Base-by-base conservation (phyloP, 2,888 invertebrate genomes). In the Dolomedes plantarius region DNA sequence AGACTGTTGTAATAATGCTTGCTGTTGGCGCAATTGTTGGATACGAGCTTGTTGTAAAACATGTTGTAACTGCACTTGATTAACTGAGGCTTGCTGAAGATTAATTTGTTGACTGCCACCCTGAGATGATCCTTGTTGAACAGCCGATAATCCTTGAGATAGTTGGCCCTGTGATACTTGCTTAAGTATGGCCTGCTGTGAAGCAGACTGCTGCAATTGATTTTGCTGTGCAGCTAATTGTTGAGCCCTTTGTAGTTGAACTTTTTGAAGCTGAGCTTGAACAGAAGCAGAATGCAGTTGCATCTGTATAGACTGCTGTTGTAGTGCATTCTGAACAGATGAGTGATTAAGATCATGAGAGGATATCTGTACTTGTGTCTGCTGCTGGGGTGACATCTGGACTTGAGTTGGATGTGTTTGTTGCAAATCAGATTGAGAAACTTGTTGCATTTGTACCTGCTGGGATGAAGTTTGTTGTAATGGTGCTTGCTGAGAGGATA, bases 1-100 rank as follows among this genome's bases (percentile, higher is more conserved):
- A 29, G 85, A 78, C 31, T 86, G 78, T 36, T 86, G 85, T 13
- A 86, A 28, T 29, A 79, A 78, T 23, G 85, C 85, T 36, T 79
- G 85, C 19, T 86, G 78, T 9, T 79, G 73, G 16, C 78, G 85
- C 19, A 79, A 72, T 28, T 78, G 78, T 19, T 86, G 85, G 13
- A 86, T 23, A 3, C 78, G 36, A 62, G 85, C 79, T 69, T 86
- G 85, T 28, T 86, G 85, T 23, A 86, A 41, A n/a, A 81, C 81
- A 62, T 86, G 75, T n/a, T 73, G 75, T 28, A 81, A 28, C 5
- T 80, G 81, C n/a, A 78, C 80, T 76, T 80, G 80, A 23, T 79
- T 78, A 1, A 81, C 73, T 7, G 86, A 76, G 29, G 86, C 64
- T 28, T 86, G 85, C 19, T 46, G 67, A n/a, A 79, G 36, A n/a